A percentile compares a stretch with the other conserved stretches of the same genome.
These are phyloP conservation scores for Serilophus lunatus DNA, from an alignment of 2,113 vertebrate genomes.

Conservation along the genomic window DNA sequence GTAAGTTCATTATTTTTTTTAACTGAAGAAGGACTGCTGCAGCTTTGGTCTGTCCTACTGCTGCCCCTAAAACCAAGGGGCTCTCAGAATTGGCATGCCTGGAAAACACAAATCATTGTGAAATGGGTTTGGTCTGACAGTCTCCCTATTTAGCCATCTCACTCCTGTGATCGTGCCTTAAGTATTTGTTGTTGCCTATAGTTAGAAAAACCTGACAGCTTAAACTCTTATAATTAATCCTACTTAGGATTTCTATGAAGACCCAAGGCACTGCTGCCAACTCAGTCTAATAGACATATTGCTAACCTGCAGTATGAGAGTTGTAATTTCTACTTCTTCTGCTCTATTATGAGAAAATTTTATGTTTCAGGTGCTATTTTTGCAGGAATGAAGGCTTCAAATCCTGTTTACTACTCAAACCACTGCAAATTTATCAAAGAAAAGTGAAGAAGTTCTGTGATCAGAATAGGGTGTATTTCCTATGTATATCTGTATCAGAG, in stretches of 20 bases:
- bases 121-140: background rate
- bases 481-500: background rate
- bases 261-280: background rate
- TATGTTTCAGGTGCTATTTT: background rate
- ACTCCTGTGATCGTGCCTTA: background rate
- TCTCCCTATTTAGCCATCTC: background rate
- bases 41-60: background rate
- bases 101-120: background rate
- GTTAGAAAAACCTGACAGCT: background rate
- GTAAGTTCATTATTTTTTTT: background rate
- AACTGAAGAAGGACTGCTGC: background rate
- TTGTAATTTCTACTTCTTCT: background rate
- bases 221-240: background rate
- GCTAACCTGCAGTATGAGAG: background rate
- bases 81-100: background rate
- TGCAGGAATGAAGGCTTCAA: background rate
- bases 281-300: background rate
- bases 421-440: background rate
- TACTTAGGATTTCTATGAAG: background rate
- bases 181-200: background rate
- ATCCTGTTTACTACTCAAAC: background rate
- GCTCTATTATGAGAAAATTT: background rate
- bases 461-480: background rate
- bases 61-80: fast-evolving
- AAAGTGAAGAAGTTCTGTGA: background rate